These are phyloP conservation scores for Nerophis lumbriciformis DNA, from an alignment of 2,113 vertebrate genomes.

Conservation along the genomic window DNA sequence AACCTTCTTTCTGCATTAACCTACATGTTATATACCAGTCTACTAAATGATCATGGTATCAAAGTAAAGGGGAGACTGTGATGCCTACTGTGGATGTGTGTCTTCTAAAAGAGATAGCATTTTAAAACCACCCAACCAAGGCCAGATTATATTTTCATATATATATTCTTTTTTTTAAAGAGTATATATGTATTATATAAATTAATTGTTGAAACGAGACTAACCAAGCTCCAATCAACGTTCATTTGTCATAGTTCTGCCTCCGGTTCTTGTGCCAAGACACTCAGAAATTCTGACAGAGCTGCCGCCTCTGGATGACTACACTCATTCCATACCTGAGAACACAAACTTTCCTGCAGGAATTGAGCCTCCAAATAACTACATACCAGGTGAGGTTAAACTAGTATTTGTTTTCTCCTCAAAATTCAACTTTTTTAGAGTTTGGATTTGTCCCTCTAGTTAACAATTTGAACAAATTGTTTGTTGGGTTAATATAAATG, in stretches of 20 bases:
- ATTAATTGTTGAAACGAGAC: background rate
- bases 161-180: no score
- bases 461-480: background rate
- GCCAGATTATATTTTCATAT: no score
- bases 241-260: constrained; percentile 76
- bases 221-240: constrained; percentile 3
- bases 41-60: no score
- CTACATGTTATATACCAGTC: no score
- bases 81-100: no score
- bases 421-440: background rate
- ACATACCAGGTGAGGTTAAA: constrained; percentile 87
- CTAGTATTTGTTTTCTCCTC: no score
- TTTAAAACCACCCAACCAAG: no score
- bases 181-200: no score
- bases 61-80: no score
- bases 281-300: constrained; percentile 95
- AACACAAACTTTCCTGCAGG: constrained; percentile 98
- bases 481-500: background rate
- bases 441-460: background rate
- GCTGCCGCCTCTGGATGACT: constrained; percentile 90
- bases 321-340: constrained; percentile 97
- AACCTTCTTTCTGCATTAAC: no score
- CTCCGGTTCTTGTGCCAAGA: constrained; percentile 92
- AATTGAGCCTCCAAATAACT: constrained; percentile 96
- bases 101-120: no score